phyloP scores from a whole-genome alignment of 2,888 invertebrate species.

The Clanis bilineata region DNA sequence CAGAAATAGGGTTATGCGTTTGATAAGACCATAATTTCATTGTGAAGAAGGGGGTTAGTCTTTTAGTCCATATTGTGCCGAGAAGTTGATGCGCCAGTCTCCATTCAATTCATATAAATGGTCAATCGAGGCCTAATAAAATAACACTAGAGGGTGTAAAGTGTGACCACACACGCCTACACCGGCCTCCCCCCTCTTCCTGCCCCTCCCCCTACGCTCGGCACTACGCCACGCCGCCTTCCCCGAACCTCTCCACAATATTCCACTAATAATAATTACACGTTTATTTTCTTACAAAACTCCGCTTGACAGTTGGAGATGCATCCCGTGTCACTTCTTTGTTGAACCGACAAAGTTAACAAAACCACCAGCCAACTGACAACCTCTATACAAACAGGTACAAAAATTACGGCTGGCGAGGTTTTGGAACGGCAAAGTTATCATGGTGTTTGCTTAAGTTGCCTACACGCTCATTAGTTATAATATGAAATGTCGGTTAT shows the following conservation, averaged over 20 bases:
- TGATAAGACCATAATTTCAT: no score
- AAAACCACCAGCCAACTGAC: constrained; percentile 12
- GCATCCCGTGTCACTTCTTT: constrained; percentile 73
- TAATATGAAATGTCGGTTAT: constrained; percentile 61
- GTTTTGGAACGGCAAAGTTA: constrained; percentile 23
- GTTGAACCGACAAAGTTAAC: constrained; percentile 43
- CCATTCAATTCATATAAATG: constrained; percentile 24
- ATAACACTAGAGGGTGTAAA: constrained; percentile 42
- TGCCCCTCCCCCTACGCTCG: constrained; percentile 22
- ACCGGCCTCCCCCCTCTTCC: constrained; percentile 50
- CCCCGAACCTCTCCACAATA: constrained; percentile 57
- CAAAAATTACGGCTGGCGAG: constrained; percentile 27
- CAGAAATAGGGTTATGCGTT: no score
- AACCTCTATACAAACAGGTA: constrained; percentile 31
- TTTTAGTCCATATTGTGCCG: no score
- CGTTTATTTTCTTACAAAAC: constrained; percentile 76
- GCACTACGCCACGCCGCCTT: constrained; percentile 31
- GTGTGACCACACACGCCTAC: constrained; percentile 51
- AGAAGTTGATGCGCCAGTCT: background rate
- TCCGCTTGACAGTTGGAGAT: constrained; percentile 65
- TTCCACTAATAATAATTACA: constrained; percentile 69
- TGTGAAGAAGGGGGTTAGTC: no score
- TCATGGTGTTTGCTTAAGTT: constrained; percentile 47
- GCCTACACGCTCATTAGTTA: constrained; percentile 77
- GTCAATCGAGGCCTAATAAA: constrained; percentile 56